A percentile compares a stretch with the other conserved stretches of the same genome.
Evolutionary conservation across 2,113 vertebrate species (phyloP).

Genomic region (Urocynchramus pylzowi): DNA sequence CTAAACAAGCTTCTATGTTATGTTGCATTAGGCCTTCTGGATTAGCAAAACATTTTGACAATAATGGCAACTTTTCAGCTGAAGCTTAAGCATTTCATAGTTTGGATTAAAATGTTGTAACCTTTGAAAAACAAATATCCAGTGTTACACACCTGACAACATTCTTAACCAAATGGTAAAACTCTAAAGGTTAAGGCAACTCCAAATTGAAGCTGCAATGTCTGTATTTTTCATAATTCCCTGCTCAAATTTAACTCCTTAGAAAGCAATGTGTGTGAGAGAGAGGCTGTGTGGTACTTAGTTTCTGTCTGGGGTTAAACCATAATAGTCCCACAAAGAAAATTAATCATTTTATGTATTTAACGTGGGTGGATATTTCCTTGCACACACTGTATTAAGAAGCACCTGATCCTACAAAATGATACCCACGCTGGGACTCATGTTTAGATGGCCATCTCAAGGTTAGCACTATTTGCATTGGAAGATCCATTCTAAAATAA

Average conservation of each 20-base stretch:
- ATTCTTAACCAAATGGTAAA: conserved; percentile 45
- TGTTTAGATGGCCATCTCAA: background rate
- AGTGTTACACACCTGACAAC: conserved; percentile 52
- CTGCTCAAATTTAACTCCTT: conserved; percentile 48
- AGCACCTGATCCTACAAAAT: background rate
- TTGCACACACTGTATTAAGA: conserved; percentile 41
- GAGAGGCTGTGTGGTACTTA: background rate
- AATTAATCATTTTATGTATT: conserved; percentile 44
- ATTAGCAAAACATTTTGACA: conserved; percentile 66
- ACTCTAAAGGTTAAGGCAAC: conserved; percentile 46
- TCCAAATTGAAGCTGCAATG: conserved; percentile 50
- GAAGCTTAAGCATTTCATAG: conserved; percentile 61
- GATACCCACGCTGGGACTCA: background rate
- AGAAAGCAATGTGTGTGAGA: conserved; percentile 39
- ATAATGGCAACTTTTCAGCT: conserved; percentile 54
- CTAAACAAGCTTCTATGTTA: conserved; percentile 61
- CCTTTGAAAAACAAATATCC: conserved; percentile 58
- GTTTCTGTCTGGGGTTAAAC: background rate
- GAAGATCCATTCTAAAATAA: background rate
- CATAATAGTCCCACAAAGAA: background rate
- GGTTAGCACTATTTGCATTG: background rate
- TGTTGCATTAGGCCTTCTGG: conserved; percentile 60
- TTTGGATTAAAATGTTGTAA: conserved; percentile 61
- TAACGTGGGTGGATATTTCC: conserved; percentile 39
- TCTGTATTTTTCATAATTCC: conserved; percentile 32